Evolutionary conservation across 1,140 invertebrate species (phyloP).

Genomic region (Augochlora pura): DNA sequence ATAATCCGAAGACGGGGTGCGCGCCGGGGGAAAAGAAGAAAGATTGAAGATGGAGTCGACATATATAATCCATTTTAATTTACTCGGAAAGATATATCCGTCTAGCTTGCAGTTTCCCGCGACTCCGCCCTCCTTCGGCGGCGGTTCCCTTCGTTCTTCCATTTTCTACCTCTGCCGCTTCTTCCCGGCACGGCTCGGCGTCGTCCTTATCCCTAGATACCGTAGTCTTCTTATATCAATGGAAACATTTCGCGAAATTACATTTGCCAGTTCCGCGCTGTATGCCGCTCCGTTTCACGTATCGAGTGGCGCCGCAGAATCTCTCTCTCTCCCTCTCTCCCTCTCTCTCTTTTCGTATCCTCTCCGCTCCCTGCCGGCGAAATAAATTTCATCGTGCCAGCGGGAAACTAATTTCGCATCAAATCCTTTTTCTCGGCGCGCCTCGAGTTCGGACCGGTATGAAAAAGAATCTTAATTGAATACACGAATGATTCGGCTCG

Average conservation of each 20-base stretch:
- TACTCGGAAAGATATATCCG: constrained; percentile 72
- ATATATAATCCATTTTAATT: constrained; percentile 79
- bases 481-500: background rate
- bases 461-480: background rate
- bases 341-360: background rate
- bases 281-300: constrained; percentile 39
- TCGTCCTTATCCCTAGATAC: constrained; percentile 49
- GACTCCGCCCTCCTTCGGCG: constrained; percentile 19
- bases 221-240: constrained; percentile 73
- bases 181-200: constrained; percentile 3
- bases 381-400: constrained; percentile 26
- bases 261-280: constrained; percentile 60
- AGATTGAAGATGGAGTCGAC: constrained; percentile 70
- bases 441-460: background rate
- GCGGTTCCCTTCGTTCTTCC: constrained; percentile 40
- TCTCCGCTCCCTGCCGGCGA: background rate
- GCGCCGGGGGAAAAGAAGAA: constrained; percentile 50
- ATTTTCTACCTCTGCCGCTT: constrained; percentile 50
- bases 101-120: constrained; percentile 70
- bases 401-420: constrained; percentile 12
- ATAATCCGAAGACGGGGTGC: constrained; percentile 52
- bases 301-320: constrained; percentile 40
- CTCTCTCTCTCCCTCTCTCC: background rate
- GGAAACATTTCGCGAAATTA: constrained; percentile 73
- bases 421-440: background rate